Evolutionary conservation across 2,113 vertebrate genomes (phyloP).

Genomic region (Psittacula cyanocephala): DNA sequence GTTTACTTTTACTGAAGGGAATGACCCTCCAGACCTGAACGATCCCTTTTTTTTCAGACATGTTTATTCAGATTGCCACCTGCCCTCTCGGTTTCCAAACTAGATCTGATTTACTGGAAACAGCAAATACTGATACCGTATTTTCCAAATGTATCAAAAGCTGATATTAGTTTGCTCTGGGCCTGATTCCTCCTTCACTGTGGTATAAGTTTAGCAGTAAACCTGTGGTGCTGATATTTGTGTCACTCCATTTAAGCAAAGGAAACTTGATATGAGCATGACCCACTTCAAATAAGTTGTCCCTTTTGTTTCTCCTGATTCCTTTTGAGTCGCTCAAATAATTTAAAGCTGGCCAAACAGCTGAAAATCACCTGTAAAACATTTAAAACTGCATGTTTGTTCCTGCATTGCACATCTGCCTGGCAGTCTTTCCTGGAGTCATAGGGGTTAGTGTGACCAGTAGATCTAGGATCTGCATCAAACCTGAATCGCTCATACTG

Average conservation of each 20-base stretch:
- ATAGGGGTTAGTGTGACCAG: background rate
- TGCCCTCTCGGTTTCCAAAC: background rate
- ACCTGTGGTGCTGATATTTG: background rate
- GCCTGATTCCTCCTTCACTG: background rate
- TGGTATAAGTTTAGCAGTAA: background rate
- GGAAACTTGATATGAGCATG: background rate
- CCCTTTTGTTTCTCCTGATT: background rate
- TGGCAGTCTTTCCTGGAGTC: background rate
- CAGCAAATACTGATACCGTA: background rate
- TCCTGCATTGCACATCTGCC: background rate
- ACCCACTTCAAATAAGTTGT: background rate
- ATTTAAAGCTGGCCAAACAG: background rate
- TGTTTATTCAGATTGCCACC: background rate
- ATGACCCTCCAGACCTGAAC: constrained; percentile 19
- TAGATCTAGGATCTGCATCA: background rate
- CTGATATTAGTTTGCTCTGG: background rate
- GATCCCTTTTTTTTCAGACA: background rate
- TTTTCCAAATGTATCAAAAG: background rate
- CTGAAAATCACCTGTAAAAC: background rate
- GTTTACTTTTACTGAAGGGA: constrained; percentile 7
- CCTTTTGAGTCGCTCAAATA: background rate
- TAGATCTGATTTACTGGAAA: background rate
- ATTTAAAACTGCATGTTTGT: background rate
- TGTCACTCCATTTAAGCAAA: background rate
- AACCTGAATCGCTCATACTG: background rate